Evolutionary conservation across 2,888 invertebrate species (phyloP).

Genomic region (Gari tellinella): DNA sequence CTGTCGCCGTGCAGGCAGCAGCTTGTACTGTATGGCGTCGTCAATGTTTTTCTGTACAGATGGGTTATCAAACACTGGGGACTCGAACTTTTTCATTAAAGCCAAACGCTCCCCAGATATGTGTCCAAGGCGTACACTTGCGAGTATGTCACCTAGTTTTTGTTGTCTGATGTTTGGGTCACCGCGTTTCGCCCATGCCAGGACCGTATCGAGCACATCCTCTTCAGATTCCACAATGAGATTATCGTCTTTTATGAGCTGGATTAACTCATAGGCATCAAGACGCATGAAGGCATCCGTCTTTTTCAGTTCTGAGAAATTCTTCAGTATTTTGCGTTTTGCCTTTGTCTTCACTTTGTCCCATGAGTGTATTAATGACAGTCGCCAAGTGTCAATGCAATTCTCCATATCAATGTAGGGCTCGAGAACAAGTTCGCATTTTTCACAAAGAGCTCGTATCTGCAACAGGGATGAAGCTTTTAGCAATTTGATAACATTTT

Average conservation of each 20-base stretch:
- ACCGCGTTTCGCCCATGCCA: slow-evolving; percentile 86
- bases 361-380: slow-evolving; percentile 86
- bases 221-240: slow-evolving; percentile 86
- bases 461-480: slow-evolving; percentile 94
- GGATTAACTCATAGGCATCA: slow-evolving; percentile 84
- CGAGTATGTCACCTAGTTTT: slow-evolving; percentile 77
- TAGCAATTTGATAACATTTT: slow-evolving; percentile 90
- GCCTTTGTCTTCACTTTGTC: slow-evolving; percentile 84
- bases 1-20: slow-evolving; percentile 74
- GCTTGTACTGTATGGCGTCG: slow-evolving; percentile 74
- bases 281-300: slow-evolving; percentile 83
- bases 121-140: slow-evolving; percentile 65
- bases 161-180: slow-evolving; percentile 85
- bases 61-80: slow-evolving; percentile 60
- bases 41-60: slow-evolving; percentile 68
- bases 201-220: slow-evolving; percentile 85
- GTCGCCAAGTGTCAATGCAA: slow-evolving; percentile 86
- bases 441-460: slow-evolving; percentile 91
- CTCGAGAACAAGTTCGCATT: slow-evolving; percentile 91
- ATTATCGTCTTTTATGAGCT: slow-evolving; percentile 85
- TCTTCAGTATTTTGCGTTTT: slow-evolving; percentile 83
- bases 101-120: slow-evolving; percentile 62
- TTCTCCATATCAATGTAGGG: slow-evolving; percentile 88
- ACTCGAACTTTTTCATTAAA: slow-evolving; percentile 66
- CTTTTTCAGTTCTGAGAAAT: slow-evolving; percentile 73